A percentile compares a stretch with the other conserved stretches of the same genome.
Conservation (phyloP, 2,113 vertebrate species). For the Crotalus horridus region DNA sequence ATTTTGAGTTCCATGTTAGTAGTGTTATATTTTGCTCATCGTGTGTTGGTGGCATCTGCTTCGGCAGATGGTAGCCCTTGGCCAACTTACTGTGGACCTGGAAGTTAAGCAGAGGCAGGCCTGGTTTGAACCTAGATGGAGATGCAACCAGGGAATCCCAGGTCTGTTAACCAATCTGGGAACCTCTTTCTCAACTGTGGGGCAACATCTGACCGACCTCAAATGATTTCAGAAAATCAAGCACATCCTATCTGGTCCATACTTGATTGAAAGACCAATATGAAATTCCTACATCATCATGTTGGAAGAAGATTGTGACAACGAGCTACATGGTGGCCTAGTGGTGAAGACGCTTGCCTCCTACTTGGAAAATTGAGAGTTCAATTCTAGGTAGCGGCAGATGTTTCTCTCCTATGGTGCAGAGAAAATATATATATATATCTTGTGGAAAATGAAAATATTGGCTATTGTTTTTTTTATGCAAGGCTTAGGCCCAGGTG, state of each 20-base stretch:
- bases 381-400: not conserved
- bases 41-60: not conserved
- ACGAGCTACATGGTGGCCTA: rapidly evolving
- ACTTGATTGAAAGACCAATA: not conserved
- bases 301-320: not conserved
- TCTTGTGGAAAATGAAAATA: too few relatives aligned
- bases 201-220: not conserved
- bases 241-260: not conserved
- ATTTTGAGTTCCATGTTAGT: not conserved
- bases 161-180: not conserved
- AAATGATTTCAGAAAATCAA: not conserved
- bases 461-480: too few relatives aligned
- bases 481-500: too few relatives aligned
- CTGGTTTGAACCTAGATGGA: not conserved
- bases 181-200: not conserved
- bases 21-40: not conserved
- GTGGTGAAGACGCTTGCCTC: not conserved
- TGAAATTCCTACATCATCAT: not conserved
- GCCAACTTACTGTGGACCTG: not conserved
- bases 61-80: not conserved
- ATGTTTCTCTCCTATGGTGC: not conserved
- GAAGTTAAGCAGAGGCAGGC: not conserved
- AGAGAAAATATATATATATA: too few relatives aligned
- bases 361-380: not conserved
- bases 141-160: not conserved